phyloP scores from a whole-genome alignment of 2,113 vertebrate species.

The Arizona elegans region DNA sequence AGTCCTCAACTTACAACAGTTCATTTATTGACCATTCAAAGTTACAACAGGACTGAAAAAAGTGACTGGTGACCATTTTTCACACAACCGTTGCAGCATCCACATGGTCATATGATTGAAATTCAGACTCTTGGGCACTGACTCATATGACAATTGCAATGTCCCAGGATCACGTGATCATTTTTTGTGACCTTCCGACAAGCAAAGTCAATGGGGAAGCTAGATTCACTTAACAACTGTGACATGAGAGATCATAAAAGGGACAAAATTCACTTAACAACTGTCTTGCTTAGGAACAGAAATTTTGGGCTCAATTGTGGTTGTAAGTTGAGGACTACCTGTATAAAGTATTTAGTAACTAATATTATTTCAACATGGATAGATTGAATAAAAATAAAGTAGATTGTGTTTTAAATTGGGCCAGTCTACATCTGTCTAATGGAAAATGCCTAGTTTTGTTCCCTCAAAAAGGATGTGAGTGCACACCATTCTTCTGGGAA shows the following conservation, averaged over 20 bases:
- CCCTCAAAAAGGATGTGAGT: background rate
- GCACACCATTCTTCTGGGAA: background rate
- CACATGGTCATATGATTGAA: background rate
- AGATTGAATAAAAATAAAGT: background rate
- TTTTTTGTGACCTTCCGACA: background rate
- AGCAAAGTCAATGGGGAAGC: background rate
- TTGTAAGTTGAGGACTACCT: background rate
- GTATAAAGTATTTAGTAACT: background rate
- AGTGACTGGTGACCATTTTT: background rate
- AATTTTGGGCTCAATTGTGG: background rate
- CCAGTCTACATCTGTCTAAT: background rate
- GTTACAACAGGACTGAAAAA: background rate
- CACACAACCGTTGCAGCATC: background rate
- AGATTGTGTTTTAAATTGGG: background rate
- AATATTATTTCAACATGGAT: background rate
- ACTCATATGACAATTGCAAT: background rate
- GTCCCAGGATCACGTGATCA: background rate
- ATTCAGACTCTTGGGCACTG: background rate
- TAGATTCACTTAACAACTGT: background rate
- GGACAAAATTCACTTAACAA: background rate
- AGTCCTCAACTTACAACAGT: no score
- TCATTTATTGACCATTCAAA: no score
- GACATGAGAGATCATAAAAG: background rate
- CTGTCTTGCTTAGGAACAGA: background rate
- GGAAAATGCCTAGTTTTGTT: background rate